These are phyloP conservation scores for Spatula versicolor DNA, from an alignment of 2,797 vertebrate genomes.

Conservation along the genomic window DNA sequence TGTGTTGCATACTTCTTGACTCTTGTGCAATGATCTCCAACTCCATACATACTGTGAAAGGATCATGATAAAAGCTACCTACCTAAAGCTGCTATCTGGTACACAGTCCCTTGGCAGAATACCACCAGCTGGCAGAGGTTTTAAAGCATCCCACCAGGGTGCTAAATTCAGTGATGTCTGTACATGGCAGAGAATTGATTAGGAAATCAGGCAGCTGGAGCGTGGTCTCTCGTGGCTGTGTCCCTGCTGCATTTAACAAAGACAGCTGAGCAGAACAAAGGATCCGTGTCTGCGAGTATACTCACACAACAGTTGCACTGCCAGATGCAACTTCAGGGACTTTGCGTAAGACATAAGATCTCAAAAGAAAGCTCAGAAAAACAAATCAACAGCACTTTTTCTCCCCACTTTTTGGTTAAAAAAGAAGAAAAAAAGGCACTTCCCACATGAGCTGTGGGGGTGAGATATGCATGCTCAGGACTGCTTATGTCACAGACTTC, in stretches of 20 bases:
- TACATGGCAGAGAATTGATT: not conserved
- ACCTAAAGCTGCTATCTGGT: not conserved
- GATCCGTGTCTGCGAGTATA: not conserved
- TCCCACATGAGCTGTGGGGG: not conserved
- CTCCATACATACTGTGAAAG: fast-evolving
- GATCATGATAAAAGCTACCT: not conserved
- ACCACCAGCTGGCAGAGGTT: not conserved
- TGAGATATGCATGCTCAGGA: not conserved
- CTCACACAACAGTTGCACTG: not conserved
- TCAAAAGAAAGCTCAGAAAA: not conserved
- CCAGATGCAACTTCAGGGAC: not conserved
- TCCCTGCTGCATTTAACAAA: not conserved
- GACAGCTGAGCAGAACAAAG: not conserved
- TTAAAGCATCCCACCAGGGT: not conserved
- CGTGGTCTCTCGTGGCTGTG: not conserved
- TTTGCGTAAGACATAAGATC: not conserved
- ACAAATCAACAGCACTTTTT: not conserved
- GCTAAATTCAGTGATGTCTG: not conserved
- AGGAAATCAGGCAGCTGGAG: not conserved
- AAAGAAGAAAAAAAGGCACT: not conserved
- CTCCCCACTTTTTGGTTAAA: not conserved
- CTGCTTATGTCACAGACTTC: not conserved
- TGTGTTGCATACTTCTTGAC: fast-evolving
- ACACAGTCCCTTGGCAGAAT: not conserved
- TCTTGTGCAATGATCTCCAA: not conserved